Evolutionary conservation across 2,113 vertebrate genomes (phyloP).

Genomic region (Cervus canadensis): DNA sequence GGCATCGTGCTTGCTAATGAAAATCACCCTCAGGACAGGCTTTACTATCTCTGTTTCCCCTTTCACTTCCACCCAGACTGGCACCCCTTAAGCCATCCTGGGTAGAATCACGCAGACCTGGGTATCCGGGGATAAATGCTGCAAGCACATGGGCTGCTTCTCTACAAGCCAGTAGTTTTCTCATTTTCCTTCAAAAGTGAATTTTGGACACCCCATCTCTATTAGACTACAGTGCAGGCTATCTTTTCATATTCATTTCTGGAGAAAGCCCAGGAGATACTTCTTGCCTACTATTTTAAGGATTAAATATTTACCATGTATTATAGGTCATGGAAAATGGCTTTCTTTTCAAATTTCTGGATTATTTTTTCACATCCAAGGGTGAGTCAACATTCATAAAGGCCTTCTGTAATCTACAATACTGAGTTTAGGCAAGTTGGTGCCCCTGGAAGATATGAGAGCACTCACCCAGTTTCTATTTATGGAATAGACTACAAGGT

Average conservation of each 20-base stretch:
- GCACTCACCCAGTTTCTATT: background rate
- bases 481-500: background rate
- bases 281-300: background rate
- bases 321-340: background rate
- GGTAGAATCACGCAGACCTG: background rate
- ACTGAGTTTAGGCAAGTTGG: background rate
- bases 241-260: background rate
- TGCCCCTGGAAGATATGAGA: background rate
- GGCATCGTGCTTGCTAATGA: background rate
- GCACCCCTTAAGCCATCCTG: background rate
- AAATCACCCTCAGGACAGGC: background rate
- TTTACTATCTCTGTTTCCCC: background rate
- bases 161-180: background rate
- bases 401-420: background rate
- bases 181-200: background rate
- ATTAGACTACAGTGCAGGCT: background rate
- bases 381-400: background rate
- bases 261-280: background rate
- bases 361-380: background rate
- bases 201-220: background rate
- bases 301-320: background rate
- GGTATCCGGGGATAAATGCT: background rate
- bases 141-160: background rate
- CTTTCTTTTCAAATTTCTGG: background rate
- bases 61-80: background rate